These are phyloP conservation scores for Lamellibrachia satsuma DNA, from an alignment of 2,888 invertebrate species.

Conservation along the genomic window DNA sequence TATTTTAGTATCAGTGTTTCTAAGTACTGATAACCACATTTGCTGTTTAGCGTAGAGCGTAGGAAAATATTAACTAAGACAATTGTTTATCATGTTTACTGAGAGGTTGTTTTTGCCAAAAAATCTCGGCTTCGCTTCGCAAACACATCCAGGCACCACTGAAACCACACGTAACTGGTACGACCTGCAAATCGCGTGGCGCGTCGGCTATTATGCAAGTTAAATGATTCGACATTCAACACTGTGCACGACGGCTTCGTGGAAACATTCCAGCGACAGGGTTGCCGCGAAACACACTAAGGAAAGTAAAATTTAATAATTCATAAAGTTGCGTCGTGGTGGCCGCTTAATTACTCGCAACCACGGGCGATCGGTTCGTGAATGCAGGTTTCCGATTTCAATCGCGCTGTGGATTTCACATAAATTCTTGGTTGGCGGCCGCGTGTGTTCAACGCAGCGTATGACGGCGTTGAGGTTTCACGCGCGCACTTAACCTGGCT, in stretches of 20 bases:
- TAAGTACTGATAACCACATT: no score
- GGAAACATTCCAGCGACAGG: neutral
- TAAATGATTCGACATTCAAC: neutral
- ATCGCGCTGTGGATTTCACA: neutral
- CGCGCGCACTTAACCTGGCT: neutral
- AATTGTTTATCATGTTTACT: neutral
- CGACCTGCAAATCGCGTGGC: neutral
- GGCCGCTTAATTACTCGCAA: neutral
- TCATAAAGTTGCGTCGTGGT: neutral
- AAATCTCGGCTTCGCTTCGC: neutral
- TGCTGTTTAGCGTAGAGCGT: neutral
- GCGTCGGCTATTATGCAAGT: neutral
- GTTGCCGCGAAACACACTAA: neutral
- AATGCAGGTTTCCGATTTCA: neutral
- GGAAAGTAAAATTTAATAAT: conserved; percentile 13
- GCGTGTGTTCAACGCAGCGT: neutral
- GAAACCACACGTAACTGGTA: neutral
- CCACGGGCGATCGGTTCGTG: neutral
- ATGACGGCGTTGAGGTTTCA: neutral
- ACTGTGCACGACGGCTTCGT: neutral
- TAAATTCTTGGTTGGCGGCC: neutral
- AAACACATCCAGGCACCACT: neutral
- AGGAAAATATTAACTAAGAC: neutral
- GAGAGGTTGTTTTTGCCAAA: neutral
- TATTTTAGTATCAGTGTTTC: no score